Base-by-base conservation (phyloP, 2,888 invertebrate species). In the Sipha maydis region DNA sequence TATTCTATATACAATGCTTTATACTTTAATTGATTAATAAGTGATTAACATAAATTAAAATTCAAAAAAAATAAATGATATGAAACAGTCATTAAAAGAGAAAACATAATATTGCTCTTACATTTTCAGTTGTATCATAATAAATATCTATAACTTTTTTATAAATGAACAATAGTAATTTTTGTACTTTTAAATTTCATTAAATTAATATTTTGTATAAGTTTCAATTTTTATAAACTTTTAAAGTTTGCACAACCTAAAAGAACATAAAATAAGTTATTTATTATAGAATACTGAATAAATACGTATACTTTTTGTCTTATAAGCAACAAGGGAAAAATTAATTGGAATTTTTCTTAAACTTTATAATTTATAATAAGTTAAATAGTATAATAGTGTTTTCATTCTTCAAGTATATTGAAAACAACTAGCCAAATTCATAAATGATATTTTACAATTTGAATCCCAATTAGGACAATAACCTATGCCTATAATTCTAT, bases 381-480 rank as follows among this genome's bases (percentile, higher is more conserved):
- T 61, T 31, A 41, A 61, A 48, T 69, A 31, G 28, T 31, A 31
- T 11, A 85, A 54, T 21, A 69, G n/a, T 9, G 9, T 67, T 77
- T 41, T 69, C 69, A 54, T 78, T 69, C 8, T 48, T 85, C 31
- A n/a, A 21, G n/a, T 78, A 77, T 19, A 69, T 76, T 48, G 3
- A 78, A 85, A 85, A 85, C 48, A 85, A 69, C 28, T 34, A 78
- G 34, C 85, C 85, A 85, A 85, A 85, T 69, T 85, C 77, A 69
- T 77, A 67, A 77, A 69, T 38, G 31, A 38, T 71, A n/a, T 73
- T 71, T 82, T 71, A 61, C n/a, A 67, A 61, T 61, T n/a, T 67
- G 9, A 2, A 25, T 76, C 25, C 28, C 14, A 11, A 7, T 41
- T 21, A 38, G 8, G 25, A 41, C 28, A 14, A n/a, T 19, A 28